phyloP scores from a whole-genome alignment of 2,797 vertebrate species.

The Acanthurus lineatus region DNA sequence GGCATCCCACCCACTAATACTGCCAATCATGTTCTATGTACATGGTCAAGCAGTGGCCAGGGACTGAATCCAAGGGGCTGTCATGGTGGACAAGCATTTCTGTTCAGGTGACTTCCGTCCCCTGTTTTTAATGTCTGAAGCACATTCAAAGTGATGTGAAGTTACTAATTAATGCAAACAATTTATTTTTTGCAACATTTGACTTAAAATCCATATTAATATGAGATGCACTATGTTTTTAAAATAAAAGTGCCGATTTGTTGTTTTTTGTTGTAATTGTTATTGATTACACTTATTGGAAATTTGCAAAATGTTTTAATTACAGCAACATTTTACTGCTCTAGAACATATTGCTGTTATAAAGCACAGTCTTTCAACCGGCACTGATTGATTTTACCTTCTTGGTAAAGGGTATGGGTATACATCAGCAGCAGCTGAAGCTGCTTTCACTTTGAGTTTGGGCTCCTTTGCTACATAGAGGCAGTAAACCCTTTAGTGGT shows the following conservation, averaged over 20 bases:
- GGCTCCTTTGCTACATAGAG: neutral
- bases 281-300: conserved; percentile 21
- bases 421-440: neutral
- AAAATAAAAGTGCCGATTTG: neutral
- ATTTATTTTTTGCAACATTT: neutral
- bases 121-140: neutral
- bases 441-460: neutral
- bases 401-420: neutral
- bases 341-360: neutral
- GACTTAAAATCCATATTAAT: neutral
- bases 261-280: conserved; percentile 26
- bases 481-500: neutral
- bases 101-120: neutral
- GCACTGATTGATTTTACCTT: conserved; percentile 16
- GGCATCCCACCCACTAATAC: conserved; percentile 10
- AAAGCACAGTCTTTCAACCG: neutral
- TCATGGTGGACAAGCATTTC: neutral
- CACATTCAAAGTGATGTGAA: conserved; percentile 7
- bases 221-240: neutral
- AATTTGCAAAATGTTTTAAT: conserved; percentile 23
- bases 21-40: conserved; percentile 12
- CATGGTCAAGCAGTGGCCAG: conserved; percentile 7
- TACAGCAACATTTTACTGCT: conserved; percentile 1
- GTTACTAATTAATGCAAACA: neutral
- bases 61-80: neutral